These are phyloP conservation scores for Mus spicilegus DNA, from an alignment of 2,113 vertebrate species.

Conservation along the genomic window DNA sequence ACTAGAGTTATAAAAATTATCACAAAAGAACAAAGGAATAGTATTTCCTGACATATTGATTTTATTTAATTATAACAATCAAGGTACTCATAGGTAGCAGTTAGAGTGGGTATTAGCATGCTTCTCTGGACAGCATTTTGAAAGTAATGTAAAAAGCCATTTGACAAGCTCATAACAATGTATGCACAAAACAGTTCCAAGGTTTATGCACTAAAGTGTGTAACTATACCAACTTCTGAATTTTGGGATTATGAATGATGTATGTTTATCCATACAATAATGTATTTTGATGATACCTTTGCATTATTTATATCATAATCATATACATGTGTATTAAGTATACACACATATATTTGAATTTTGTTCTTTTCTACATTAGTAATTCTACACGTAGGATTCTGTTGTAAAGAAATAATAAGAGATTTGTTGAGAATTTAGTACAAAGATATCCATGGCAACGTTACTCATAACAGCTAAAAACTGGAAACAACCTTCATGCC, in stretches of 20 bases:
- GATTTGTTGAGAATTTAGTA: slow-evolving; percentile 52
- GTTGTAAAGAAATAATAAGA: slow-evolving; percentile 60
- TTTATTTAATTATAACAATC: slow-evolving; percentile 42
- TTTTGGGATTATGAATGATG: background rate
- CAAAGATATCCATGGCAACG: slow-evolving; percentile 74
- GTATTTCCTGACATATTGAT: slow-evolving; percentile 30
- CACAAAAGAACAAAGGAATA: background rate
- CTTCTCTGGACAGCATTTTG: slow-evolving; percentile 47
- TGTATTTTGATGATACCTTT: background rate
- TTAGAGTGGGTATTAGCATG: background rate
- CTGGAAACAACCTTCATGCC: slow-evolving; percentile 54
- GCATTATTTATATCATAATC: background rate
- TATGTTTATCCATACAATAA: background rate
- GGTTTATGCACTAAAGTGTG: slow-evolving; percentile 3
- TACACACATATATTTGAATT: slow-evolving; percentile 19
- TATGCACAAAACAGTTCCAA: slow-evolving; percentile 26
- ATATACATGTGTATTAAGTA: background rate
- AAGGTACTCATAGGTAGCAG: background rate
- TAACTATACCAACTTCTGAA: background rate
- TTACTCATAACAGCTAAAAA: slow-evolving; percentile 62
- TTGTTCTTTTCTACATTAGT: slow-evolving; percentile 18
- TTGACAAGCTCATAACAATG: slow-evolving; percentile 30
- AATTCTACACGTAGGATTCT: slow-evolving; percentile 40
- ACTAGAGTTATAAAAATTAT: background rate
- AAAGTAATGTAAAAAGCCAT: slow-evolving; percentile 13